Conservation (phyloP, 2,113 vertebrate genomes). For the Calyptomena viridis region DNA sequence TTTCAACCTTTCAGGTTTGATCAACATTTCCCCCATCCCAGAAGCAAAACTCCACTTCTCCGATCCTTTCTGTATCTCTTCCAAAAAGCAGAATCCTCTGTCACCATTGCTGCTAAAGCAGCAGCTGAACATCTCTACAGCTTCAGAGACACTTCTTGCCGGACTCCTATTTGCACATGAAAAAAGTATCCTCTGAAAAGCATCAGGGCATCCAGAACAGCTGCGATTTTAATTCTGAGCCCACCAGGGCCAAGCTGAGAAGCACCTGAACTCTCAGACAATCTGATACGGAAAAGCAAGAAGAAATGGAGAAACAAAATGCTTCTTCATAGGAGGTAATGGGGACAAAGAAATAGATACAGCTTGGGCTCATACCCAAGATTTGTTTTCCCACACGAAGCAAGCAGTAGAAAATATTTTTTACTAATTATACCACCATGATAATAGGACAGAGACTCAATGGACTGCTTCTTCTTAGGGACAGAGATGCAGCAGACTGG, state of each 20-base stretch:
- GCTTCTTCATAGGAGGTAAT: background rate
- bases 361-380: background rate
- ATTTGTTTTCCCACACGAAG: background rate
- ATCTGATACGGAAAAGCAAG: background rate
- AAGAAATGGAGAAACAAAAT: background rate
- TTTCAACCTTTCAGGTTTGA: background rate
- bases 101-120: background rate
- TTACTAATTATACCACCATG: background rate
- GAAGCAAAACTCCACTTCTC: background rate
- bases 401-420: background rate
- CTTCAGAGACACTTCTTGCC: background rate
- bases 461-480: background rate
- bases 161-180: background rate
- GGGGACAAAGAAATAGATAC: background rate
- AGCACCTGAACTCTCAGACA: background rate
- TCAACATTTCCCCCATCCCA: background rate
- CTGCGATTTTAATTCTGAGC: background rate
- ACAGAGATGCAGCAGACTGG: background rate
- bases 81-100: background rate
- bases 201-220: background rate
- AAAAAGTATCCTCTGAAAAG: background rate
- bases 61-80: background rate
- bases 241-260: background rate
- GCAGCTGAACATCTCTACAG: background rate
- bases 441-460: background rate